Conservation (phyloP, 2,888 invertebrate species). For the Troilus luridus region DNA sequence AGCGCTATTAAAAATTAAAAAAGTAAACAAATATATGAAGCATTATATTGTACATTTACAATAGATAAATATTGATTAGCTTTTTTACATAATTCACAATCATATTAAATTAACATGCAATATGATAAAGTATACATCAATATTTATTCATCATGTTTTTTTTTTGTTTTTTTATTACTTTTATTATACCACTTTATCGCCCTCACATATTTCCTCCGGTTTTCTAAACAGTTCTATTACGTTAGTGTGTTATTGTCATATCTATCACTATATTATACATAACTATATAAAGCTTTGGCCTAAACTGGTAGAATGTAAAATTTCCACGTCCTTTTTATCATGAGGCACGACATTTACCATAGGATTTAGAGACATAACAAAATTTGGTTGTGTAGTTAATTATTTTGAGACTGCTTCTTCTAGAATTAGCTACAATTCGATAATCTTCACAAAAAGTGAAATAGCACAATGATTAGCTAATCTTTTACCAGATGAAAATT, state of each 20-base stretch:
- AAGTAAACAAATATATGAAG: neutral
- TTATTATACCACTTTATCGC: slow-evolving; percentile 36
- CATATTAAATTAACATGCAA: slow-evolving; percentile 38
- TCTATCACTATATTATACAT: slow-evolving; percentile 56
- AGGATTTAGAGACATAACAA: neutral
- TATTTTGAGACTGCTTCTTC: neutral
- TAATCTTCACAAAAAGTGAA: neutral
- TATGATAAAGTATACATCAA: slow-evolving; percentile 22
- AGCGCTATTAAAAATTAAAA: slow-evolving; percentile 22
- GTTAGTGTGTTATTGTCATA: slow-evolving; percentile 57
- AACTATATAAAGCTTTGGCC: slow-evolving; percentile 56
- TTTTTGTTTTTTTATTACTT: neutral
- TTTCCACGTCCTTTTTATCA: slow-evolving; percentile 48
- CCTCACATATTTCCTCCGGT: neutral
- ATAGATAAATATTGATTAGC: slow-evolving; percentile 1
- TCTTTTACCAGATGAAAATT: neutral
- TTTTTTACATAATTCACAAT: slow-evolving; percentile 49
- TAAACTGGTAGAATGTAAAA: slow-evolving; percentile 15
- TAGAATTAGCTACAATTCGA: neutral
- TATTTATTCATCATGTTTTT: slow-evolving; percentile 23
- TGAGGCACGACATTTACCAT: slow-evolving; percentile 51
- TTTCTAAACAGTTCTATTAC: slow-evolving; percentile 50
- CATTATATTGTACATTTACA: slow-evolving; percentile 39
- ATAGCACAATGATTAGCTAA: neutral
- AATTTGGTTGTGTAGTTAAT: neutral